phyloP scores from a whole-genome alignment of 2,113 vertebrate species.

The Apteryx owenii region DNA sequence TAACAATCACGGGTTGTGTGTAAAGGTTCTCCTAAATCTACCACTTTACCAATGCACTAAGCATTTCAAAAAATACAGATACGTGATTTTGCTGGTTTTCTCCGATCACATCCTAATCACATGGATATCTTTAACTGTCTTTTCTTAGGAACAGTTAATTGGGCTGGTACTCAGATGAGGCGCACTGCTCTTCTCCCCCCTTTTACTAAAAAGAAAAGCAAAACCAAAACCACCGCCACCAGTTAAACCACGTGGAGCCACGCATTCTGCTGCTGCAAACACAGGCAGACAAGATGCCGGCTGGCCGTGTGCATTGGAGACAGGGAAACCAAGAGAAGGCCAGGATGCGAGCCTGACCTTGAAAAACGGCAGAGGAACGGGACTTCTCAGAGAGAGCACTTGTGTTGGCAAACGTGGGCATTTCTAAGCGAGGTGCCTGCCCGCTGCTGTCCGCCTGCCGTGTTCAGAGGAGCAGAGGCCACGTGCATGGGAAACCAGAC shows the following conservation, averaged over 20 bases:
- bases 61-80: background rate
- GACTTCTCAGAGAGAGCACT: rapidly evolving
- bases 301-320: background rate
- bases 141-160: background rate
- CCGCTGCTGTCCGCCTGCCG: background rate
- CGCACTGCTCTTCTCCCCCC: background rate
- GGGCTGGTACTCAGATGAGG: background rate
- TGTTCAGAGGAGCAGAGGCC: background rate
- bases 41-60: background rate
- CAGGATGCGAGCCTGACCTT: background rate
- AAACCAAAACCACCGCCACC: background rate
- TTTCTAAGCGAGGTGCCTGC: background rate
- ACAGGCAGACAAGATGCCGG: background rate
- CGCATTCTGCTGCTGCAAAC: background rate
- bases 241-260: background rate
- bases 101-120: background rate
- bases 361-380: background rate
- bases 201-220: background rate
- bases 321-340: background rate
- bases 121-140: rapidly evolving
- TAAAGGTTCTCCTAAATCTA: background rate
- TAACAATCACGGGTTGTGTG: background rate
- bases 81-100: background rate
- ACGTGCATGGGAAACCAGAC: background rate
- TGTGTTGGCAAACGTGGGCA: background rate